Evolutionary conservation across 1,140 invertebrate genomes (phyloP), one percentile per base, ranked within the genome.

Genomic region (Acromyrmex charruanus): DNA sequence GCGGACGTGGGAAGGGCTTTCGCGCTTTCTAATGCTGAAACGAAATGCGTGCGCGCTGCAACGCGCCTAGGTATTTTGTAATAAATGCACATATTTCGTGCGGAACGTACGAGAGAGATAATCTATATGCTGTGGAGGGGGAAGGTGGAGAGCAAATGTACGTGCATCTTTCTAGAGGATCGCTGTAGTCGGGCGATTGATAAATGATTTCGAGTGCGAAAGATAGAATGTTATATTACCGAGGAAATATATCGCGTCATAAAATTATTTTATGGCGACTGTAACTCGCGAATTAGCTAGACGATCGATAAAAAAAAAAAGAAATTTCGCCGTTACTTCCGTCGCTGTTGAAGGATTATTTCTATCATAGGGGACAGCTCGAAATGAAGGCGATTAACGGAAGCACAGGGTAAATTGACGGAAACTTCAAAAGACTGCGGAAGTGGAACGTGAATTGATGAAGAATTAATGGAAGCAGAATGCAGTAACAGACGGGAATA

Each of bases 11-110:
- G n/a, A 51, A 21, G 1, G 18, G 63, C n/a, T 31, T 59, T 49
- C 44, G 44, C 5, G 39, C 39, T 74, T 61, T 74, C 80, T 75
- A 75, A 84, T 63, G 28, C 49, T 18, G 53, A 59, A 49, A 59
- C 35, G 53, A 81, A 66, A 49, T 28, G 21, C 66, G 25, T 18
- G 39, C 53, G 58, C 58, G n/a, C 14, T 18, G 66, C 66, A 71
- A 77, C 51, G 66, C 49, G 66, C 49, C 44, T 55, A 63, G 69
- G 71, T 74, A 82, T 82, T 59, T 82, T 61, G 14, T 84, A 84
- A 75, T 61, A 84, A 84, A 84, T 84, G 80, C 80, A 84, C 80
- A 75, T 51, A 61, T 84, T 75, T 84, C 80, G 80, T 84, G 80
- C 44, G 31, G 51, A 44, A 81, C 49, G 66, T 31, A 49, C 39